phyloP scores from a whole-genome alignment of 1,140 invertebrate species.

The Drosophila lacteicornis region DNA sequence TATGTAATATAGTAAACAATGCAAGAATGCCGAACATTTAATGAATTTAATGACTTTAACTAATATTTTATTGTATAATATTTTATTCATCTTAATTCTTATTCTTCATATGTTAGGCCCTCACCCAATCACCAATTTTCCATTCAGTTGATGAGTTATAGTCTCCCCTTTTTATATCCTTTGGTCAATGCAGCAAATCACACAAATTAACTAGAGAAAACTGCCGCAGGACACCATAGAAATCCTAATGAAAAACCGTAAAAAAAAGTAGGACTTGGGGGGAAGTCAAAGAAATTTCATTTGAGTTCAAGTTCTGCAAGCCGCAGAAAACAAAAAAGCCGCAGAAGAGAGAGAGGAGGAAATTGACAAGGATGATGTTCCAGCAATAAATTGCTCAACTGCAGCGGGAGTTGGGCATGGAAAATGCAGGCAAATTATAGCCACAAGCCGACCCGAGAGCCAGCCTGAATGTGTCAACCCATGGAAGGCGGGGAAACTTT shows the following conservation, averaged over 20 bases:
- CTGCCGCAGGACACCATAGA: slow-evolving; percentile 65
- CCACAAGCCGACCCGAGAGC: slow-evolving; percentile 11
- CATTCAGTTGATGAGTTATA: slow-evolving; percentile 26
- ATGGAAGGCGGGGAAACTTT: slow-evolving; percentile 3
- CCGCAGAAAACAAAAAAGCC: slow-evolving; percentile 60
- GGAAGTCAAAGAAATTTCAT: slow-evolving; percentile 44
- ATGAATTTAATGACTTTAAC: too few relatives aligned
- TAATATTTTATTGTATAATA: too few relatives aligned
- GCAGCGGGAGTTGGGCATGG: slow-evolving; percentile 49
- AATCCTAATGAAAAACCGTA: slow-evolving; percentile 75
- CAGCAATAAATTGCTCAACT: slow-evolving; percentile 76
- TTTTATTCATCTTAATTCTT: too few relatives aligned
- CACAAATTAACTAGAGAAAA: slow-evolving; percentile 81
- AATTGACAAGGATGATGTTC: slow-evolving; percentile 49
- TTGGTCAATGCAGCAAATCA: slow-evolving; percentile 71
- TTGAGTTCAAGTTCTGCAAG: slow-evolving; percentile 49
- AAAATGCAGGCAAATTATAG: slow-evolving; percentile 77
- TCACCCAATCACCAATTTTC: background rate
- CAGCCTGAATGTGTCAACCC: slow-evolving; percentile 29
- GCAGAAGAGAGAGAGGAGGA: background rate
- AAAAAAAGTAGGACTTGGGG: background rate
- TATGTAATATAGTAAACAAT: too few relatives aligned
- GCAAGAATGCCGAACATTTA: too few relatives aligned
- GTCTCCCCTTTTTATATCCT: background rate
- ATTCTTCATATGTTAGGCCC: too few relatives aligned